A percentile compares a stretch with the other conserved stretches of the same genome.
phyloP scores from a whole-genome alignment of 2,113 vertebrate species.

The Oncorhynchus kisutch region DNA sequence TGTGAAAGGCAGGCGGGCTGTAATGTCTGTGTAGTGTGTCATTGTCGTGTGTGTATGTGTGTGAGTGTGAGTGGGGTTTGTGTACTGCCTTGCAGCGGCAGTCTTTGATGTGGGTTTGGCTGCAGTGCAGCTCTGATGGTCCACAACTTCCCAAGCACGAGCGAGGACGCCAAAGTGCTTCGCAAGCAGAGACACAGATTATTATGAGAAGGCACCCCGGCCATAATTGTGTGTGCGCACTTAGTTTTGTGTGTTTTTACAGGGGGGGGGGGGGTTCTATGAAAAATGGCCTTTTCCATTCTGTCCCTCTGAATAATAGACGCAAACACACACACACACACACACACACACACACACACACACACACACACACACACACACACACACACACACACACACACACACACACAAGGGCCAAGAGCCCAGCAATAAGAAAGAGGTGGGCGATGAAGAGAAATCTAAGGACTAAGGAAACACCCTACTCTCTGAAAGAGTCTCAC shows the following conservation, averaged over 20 bases:
- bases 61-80: slow-evolving; percentile 14
- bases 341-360: no score
- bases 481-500: background rate
- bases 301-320: no score
- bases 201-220: slow-evolving; percentile 59
- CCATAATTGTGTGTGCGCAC: slow-evolving; percentile 30
- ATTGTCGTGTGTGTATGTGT: background rate
- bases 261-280: background rate
- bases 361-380: no score
- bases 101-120: slow-evolving; percentile 66
- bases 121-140: slow-evolving; percentile 50
- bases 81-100: slow-evolving; percentile 7
- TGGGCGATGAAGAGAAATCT: background rate
- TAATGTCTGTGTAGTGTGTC: no score
- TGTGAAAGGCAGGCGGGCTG: no score
- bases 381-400: no score
- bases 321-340: no score
- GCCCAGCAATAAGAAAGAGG: background rate
- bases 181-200: slow-evolving; percentile 60
- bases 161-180: slow-evolving; percentile 42
- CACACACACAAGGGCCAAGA: background rate
- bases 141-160: slow-evolving; percentile 58
- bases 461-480: background rate
- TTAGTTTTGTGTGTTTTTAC: slow-evolving; percentile 29
- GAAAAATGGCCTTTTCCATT: no score